These are phyloP conservation scores for Drosophila sturtevanti DNA, from an alignment of 1,140 invertebrate species.

Conservation along the genomic window DNA sequence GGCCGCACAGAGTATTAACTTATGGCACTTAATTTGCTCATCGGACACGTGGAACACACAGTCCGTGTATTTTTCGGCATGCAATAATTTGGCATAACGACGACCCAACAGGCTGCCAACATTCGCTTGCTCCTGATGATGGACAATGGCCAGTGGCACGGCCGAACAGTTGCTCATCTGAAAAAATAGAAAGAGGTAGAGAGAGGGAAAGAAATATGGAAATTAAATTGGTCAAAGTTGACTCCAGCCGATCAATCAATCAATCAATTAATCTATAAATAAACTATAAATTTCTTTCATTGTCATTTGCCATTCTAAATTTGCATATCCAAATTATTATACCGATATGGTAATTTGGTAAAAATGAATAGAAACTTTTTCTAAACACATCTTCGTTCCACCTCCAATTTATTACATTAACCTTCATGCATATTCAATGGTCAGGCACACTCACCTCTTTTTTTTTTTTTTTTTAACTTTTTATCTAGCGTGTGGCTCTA, in stretches of 20 bases:
- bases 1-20: slow-evolving; percentile 86
- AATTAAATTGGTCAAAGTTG: not conserved
- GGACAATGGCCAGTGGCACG: slow-evolving; percentile 38
- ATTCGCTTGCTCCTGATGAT: slow-evolving; percentile 48
- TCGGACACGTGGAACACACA: slow-evolving; percentile 73
- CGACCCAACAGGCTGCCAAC: slow-evolving; percentile 40
- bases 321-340: not conserved
- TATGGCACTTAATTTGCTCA: slow-evolving; percentile 83
- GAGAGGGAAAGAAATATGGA: slow-evolving; percentile 23
- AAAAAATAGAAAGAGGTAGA: too few species aligned
- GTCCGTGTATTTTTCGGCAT: slow-evolving; percentile 66
- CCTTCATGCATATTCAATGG: not conserved
- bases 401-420: not conserved
- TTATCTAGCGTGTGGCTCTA: not conserved
- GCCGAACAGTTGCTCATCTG: slow-evolving; percentile 50
- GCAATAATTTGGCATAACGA: slow-evolving; percentile 70
- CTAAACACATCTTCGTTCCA: not conserved
- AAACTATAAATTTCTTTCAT: not conserved
- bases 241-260: not conserved
- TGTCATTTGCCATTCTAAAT: not conserved
- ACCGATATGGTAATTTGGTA: not conserved
- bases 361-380: not conserved
- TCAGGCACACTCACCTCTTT: too few species aligned
- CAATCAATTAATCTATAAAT: not conserved
- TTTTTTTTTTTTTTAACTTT: not conserved